Evolutionary conservation across 2,113 vertebrate genomes (phyloP).

Genomic region (Salvelinus alpinus): DNA sequence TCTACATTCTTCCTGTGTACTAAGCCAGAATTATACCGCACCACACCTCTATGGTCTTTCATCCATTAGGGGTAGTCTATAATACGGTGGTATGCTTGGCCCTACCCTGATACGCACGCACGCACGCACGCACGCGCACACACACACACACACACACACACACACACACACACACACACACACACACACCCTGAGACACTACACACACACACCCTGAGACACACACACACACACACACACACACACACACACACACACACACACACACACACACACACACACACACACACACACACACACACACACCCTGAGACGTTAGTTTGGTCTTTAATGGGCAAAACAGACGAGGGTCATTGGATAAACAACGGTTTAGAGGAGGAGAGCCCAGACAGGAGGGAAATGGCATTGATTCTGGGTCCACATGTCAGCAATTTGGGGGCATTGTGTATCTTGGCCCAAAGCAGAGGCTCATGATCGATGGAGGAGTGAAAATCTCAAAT

Average conservation of each 20-base stretch:
- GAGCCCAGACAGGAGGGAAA: conserved; percentile 72
- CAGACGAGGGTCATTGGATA: conserved; percentile 81
- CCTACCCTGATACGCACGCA: conserved; percentile 22
- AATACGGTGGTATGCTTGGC: conserved; percentile 38
- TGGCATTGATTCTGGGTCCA: conserved; percentile 83
- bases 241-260: no score
- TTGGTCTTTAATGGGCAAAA: conserved; percentile 61
- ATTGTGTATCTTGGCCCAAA: conserved; percentile 98
- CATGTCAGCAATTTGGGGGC: conserved; percentile 98
- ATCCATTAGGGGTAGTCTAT: conserved; percentile 53
- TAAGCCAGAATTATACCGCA: conserved; percentile 69
- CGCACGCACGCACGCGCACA: not conserved
- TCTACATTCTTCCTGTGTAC: conserved; percentile 58
- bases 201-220: no score
- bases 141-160: no score
- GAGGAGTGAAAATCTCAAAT: conserved; percentile 90
- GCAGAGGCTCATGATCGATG: conserved; percentile 92
- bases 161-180: no score
- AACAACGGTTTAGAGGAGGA: conserved; percentile 83
- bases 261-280: no score
- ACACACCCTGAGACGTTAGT: conserved; percentile 17
- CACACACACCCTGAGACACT: no score
- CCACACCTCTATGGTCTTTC: conserved; percentile 32
- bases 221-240: no score
- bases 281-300: no score